Percentiles rank a stretch among this genome's conserved stretches.
phyloP scores from a whole-genome alignment of 2,797 vertebrate species.

The Chromobotia macracanthus region DNA sequence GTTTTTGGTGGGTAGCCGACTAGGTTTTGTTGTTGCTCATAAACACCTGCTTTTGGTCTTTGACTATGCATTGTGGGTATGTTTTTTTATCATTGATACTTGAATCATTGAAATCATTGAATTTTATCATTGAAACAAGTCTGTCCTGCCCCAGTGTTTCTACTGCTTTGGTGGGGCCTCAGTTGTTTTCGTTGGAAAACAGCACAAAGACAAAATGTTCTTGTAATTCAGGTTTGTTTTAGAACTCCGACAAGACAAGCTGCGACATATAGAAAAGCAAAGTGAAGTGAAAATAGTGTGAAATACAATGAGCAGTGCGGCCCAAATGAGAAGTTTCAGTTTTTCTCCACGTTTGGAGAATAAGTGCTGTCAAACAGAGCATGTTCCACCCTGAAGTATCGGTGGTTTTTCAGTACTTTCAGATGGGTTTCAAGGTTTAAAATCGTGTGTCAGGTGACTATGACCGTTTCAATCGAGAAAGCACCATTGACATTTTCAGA shows the following conservation, averaged over 20 bases:
- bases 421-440: conserved; percentile 1
- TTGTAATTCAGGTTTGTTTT: conserved; percentile 44
- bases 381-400: neutral
- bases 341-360: neutral
- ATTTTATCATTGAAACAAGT: neutral
- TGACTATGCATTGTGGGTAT: too few relatives aligned
- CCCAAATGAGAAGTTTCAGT: conserved; percentile 6
- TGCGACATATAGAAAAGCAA: neutral
- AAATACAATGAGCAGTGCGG: conserved; percentile 3
- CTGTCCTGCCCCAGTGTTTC: neutral
- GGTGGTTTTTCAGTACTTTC: neutral
- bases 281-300: neutral
- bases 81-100: neutral
- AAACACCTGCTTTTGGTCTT: neutral
- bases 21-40: too few relatives aligned
- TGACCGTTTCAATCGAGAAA: neutral
- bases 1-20: too few relatives aligned
- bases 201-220: conserved; percentile 1
- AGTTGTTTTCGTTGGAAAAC: conserved; percentile 19
- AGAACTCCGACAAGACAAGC: conserved; percentile 23
- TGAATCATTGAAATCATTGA: neutral
- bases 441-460: neutral
- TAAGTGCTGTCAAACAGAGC: neutral
- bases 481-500: conserved; percentile 5
- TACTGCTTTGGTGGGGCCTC: conserved; percentile 21